phyloP scores from a whole-genome alignment of 2,888 invertebrate species.

The Lutraria lutraria region DNA sequence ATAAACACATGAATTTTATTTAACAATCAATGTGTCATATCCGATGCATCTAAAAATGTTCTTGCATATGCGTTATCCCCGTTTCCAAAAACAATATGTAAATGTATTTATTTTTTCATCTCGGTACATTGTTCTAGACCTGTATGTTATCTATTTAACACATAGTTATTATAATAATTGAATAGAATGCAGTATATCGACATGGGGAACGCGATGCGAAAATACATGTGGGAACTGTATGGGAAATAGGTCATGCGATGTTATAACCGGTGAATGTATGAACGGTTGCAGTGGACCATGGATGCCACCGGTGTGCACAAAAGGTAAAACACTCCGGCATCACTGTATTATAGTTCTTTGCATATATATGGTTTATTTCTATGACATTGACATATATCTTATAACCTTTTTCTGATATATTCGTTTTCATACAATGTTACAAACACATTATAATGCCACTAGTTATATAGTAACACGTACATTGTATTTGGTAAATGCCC shows the following conservation, averaged over 20 bases:
- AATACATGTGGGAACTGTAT: conserved; percentile 7
- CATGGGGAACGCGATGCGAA: conserved; percentile 25
- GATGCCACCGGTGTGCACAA: conserved; percentile 14
- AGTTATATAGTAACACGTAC: too few species aligned
- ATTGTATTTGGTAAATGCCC: too few species aligned
- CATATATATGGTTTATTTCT: not conserved
- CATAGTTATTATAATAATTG: not conserved
- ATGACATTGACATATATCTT: not conserved
- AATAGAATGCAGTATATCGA: not conserved
- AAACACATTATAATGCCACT: not conserved
- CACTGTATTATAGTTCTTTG: not conserved
- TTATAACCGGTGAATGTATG: not conserved
- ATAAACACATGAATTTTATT: too few species aligned
- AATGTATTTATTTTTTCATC: too few species aligned
- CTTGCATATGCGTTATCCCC: too few species aligned
- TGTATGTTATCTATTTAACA: not conserved
- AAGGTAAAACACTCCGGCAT: not conserved
- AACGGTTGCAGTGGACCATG: conserved; percentile 20
- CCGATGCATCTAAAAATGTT: too few species aligned
- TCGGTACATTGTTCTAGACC: too few species aligned
- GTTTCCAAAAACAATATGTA: too few species aligned
- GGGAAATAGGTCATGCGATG: not conserved
- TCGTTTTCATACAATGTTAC: not conserved
- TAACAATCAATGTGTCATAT: too few species aligned
- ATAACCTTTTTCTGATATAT: not conserved